Base-by-base conservation (phyloP, 2,113 vertebrate species). In the Nanorana parkeri region DNA sequence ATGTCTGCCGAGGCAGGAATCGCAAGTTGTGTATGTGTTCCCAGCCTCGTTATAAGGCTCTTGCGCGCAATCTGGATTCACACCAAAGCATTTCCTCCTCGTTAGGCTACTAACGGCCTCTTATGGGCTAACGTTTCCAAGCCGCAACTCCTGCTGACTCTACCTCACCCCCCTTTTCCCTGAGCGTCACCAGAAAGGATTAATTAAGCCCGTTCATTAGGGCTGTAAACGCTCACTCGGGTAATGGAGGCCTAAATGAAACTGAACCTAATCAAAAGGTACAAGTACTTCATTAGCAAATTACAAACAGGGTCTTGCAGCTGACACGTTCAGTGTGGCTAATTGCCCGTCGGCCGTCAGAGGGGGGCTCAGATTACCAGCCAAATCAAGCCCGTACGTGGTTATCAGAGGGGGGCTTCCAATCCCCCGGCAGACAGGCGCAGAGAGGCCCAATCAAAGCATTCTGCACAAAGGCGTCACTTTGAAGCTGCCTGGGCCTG, bases 241-340 rank as follows among this genome's bases (percentile, higher is more conserved):
- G 89, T 93, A 94, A 94, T 93, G 80, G 93, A 93, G 91, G 91
- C 88, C 91, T 94, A 94, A 94, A 94, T 94, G 94, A 95, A 95
- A 94, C 93, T 89, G 92, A 94, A 91, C 92, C 93, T 95, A 94
- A 96, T 96, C 95, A 96, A 91, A 95, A 94, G 80, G 92, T 93
- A 94, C 94, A 92, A 97, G 96, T 95, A 94, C 95, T 97, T 97
- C 95, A 96, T 96, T 97, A 96, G 93, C 90, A 95, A 95, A 96
- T 96, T 95, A 96, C 95, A 96, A 96, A 96, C 95, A 96, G 95
- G 95, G 92, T 91, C 78, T 68, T 91, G 55, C 92, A 93, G 91
- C 88, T 92, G 93, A 96, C 94, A 94, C 88, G 92, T 95, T 96
- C 94, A 96, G 94, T 85, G 84, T 91, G 90, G 87, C 94, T 98